Conservation (phyloP, 2,113 vertebrate species). For the Furnarius figulus region DNA sequence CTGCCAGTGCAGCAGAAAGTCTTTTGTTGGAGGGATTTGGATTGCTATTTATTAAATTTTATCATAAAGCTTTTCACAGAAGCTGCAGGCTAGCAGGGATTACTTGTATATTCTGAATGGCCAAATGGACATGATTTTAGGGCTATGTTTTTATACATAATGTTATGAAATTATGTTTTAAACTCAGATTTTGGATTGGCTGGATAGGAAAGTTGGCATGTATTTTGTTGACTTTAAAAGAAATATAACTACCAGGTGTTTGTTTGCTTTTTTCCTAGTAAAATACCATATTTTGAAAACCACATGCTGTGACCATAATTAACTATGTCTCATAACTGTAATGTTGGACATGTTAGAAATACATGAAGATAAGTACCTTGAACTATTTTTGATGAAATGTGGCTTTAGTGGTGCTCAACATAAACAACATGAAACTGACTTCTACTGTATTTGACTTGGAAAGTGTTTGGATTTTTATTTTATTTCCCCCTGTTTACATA, state of each 20-base stretch:
- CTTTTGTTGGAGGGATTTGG: slow-evolving; percentile 55
- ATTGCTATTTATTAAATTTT: slow-evolving; percentile 43
- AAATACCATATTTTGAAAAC: slow-evolving; percentile 11
- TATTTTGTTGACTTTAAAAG: slow-evolving; percentile 32
- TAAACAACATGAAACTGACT: neutral
- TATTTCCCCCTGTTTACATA: neutral
- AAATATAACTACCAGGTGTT: slow-evolving; percentile 27
- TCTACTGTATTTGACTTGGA: neutral
- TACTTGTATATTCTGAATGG: slow-evolving; percentile 23
- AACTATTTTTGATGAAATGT: slow-evolving; percentile 32
- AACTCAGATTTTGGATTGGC: neutral
- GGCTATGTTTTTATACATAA: neutral
- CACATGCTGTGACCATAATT: slow-evolving; percentile 37
- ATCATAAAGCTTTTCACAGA: slow-evolving; percentile 28
- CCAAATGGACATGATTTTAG: neutral
- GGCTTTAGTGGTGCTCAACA: neutral
- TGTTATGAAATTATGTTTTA: slow-evolving; percentile 17
- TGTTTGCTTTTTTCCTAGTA: slow-evolving; percentile 18
- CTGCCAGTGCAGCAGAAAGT: slow-evolving; percentile 52
- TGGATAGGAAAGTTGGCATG: neutral
- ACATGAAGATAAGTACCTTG: slow-evolving; percentile 7
- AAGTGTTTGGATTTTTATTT: neutral
- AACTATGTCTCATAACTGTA: neutral
- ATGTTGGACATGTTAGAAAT: slow-evolving; percentile 33
- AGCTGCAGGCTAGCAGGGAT: slow-evolving; percentile 26